phyloP scores from a whole-genome alignment of 2,113 vertebrate species.

The Thunnus thynnus region DNA sequence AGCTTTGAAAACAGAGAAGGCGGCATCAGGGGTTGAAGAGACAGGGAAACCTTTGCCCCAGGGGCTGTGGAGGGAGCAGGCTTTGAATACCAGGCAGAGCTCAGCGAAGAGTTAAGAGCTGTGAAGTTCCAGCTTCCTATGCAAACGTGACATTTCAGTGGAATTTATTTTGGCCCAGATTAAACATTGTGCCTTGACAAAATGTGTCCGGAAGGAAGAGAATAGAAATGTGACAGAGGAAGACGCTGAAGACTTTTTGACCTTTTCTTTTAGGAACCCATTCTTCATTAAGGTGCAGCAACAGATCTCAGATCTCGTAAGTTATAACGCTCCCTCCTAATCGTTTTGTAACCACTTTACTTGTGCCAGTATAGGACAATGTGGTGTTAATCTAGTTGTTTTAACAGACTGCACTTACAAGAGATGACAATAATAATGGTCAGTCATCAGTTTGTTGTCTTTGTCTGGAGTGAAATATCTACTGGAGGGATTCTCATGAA shows the following conservation, averaged over 20 bases:
- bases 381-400: neutral
- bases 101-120: neutral
- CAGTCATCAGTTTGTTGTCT: too few relatives aligned
- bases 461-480: too few relatives aligned
- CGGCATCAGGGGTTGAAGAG: neutral
- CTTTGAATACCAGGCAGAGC: constrained; percentile 16
- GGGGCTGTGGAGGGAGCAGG: constrained; percentile 10
- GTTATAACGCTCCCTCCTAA: neutral
- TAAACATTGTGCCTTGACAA: neutral
- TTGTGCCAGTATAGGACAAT: too few relatives aligned
- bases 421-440: too few relatives aligned
- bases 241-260: neutral
- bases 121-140: neutral
- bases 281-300: neutral
- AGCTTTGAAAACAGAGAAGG: constrained; percentile 63
- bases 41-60: constrained; percentile 2
- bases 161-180: neutral
- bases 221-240: neutral
- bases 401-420: too few relatives aligned
- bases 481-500: too few relatives aligned
- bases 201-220: neutral
- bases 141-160: neutral
- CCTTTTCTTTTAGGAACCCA: neutral
- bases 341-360: neutral
- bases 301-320: constrained; percentile 1